These are phyloP conservation scores for Aphelocoma californica DNA, from an alignment of 2,797 vertebrate genomes.

Conservation along the genomic window DNA sequence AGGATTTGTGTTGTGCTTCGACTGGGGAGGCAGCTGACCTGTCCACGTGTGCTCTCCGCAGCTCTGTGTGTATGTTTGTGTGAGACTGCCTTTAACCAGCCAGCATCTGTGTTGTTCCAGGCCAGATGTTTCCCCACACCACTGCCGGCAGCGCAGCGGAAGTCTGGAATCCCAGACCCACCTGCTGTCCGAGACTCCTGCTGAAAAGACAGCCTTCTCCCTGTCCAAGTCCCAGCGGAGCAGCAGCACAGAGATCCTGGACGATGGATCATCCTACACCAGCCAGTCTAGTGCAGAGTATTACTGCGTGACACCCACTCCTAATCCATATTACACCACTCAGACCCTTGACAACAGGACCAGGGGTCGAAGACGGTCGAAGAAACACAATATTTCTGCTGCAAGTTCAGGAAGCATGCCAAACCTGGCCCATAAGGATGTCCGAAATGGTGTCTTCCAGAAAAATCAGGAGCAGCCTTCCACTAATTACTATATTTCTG, in stretches of 20 bases:
- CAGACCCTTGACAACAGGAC: constrained; percentile 81
- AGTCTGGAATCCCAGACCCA: constrained; percentile 93
- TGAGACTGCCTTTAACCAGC: background rate
- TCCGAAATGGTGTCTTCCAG: constrained; percentile 76
- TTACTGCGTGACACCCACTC: constrained; percentile 74
- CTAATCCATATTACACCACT: constrained; percentile 73
- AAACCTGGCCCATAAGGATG: constrained; percentile 88
- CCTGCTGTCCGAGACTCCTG: constrained; percentile 77
- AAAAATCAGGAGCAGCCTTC: constrained; percentile 79
- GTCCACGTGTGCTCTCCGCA: rapidly evolving
- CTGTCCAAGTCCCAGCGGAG: constrained; percentile 84
- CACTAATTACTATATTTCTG: constrained; percentile 86
- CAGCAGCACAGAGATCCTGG: constrained; percentile 94
- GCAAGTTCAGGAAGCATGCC: constrained; percentile 95
- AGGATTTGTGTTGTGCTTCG: background rate
- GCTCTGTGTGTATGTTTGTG: rapidly evolving
- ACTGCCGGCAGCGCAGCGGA: constrained; percentile 89
- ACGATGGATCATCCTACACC: constrained; percentile 94
- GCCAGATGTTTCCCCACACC: constrained; percentile 80
- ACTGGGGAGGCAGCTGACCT: background rate
- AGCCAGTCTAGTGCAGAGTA: constrained; percentile 95
- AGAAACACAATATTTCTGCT: constrained; percentile 81
- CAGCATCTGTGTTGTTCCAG: constrained; percentile 62
- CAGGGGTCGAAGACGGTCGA: constrained; percentile 82
- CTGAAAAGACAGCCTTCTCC: constrained; percentile 71